Evolutionary conservation across 2,797 vertebrate species (phyloP), one percentile per base, ranked within the genome.

Genomic region (Phylloscopus collybita): DNA sequence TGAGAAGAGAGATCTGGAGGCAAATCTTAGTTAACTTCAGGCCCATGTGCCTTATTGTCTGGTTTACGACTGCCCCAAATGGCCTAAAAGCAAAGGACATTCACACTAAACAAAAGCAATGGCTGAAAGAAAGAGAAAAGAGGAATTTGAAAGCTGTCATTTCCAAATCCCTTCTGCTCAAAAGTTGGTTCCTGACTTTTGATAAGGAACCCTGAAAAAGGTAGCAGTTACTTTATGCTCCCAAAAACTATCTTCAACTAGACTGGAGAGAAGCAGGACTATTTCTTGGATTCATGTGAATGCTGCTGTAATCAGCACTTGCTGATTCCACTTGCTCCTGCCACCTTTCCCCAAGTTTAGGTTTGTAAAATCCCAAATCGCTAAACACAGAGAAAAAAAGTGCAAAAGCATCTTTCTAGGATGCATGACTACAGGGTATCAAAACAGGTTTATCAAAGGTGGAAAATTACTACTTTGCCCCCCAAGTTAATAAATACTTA

Each of bases 11-110:
- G 71, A 73, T 67, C 27, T 60, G 88, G 87, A 93, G 56, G 79
- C 66, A 93, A 90, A 73, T 76, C 69, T 57, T 40, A 38, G 82
- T 84, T 86, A 95, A 92, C 74, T 67, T 76, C 50, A 80, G 64
- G 88, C 61, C 78, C 61, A 56, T 93, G 74, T 74, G 90, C 88
- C 90, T 90, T 90, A 92, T 74, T 95, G 64, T 82, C 74, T 87
- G 49, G 78, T 94, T 96, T 95, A 93, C 0, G 47, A 93, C 95
- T 93, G 88, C 92, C 94, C 80, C 90, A 94, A 94, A 94, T 67
- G 92, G 94, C 86, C 83, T 89, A 73, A 95, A 94, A 94, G 94
- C 74, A 92, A 95, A 92, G 83, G 71, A 92, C 93, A 79, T 70
- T 85, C 88, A 84, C 10, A 5, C 40, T 42, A 19, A 94, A 95